Base-by-base conservation (phyloP, 1,140 invertebrate genomes). In the Rhysida immarginata region DNA sequence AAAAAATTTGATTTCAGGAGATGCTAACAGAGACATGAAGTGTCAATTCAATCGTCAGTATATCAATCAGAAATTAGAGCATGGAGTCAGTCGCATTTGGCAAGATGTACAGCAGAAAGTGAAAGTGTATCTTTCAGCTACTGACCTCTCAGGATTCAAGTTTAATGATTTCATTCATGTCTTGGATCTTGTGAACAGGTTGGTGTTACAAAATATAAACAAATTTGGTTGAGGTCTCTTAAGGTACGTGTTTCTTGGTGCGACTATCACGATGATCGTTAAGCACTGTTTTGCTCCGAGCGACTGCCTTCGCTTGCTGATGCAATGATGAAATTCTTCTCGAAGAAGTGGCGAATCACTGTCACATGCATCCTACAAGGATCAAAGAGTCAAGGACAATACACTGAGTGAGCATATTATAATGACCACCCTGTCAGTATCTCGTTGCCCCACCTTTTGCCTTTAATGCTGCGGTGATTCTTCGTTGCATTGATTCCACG, bases 101-200 rank as follows among this genome's bases (percentile, higher is more conserved):
- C 84, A 90, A 60, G 94, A 97, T 62, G 83, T 96, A 0, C 87
- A 96, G 68, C 84, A 83, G 2, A 95, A 96, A 74, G 83, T 96
- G 2, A 84, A 81, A 1, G 78, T 77, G 25, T 85, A 87, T 61
- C 69, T 93, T 18, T 76, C 83, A 18, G 81, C 80, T 43, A 81
- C 81, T 2, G 82, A 89, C 63, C 68, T 92, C n/a, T 80, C 82
- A 1, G 74, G 78, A 50, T 90, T 87, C 66, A 92, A 92, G 62
- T 93, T 96, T 67, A 92, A 97, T 63, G 89, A 96, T 60, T 96
- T 96, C 66, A 84, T 96, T 41, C 82, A 89, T 65, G 83, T 96
- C 51, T 69, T 98, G 26, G 83, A 85, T 24, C 79, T 94, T 35
- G 76, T 94, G 56, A 86, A 93, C 65, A 84, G 85, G 75, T 35